A percentile compares a stretch with the other conserved stretches of the same genome.
These are phyloP conservation scores for Eledona agricola DNA, from an alignment of 2,888 invertebrate genomes.

Conservation along the genomic window DNA sequence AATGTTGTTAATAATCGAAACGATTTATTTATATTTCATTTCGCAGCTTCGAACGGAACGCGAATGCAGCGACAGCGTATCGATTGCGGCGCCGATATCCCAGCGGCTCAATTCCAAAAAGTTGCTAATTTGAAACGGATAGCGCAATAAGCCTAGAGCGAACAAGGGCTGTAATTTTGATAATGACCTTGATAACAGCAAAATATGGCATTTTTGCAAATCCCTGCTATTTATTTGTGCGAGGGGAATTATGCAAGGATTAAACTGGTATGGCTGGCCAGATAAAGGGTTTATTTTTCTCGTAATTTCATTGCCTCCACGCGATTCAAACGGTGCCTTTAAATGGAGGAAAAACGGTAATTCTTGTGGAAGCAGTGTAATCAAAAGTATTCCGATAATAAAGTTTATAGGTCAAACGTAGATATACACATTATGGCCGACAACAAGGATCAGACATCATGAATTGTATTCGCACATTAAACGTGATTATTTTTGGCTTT, in stretches of 20 bases:
- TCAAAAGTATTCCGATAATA: no score
- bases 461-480: no score
- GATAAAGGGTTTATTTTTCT: conserved; percentile 54
- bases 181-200: conserved; percentile 62
- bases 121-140: conserved; percentile 48
- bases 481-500: no score
- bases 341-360: no score
- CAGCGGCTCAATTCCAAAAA: conserved; percentile 37
- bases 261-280: conserved; percentile 50
- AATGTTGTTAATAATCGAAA: background rate
- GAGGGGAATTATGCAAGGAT: conserved; percentile 55
- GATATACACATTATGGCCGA: no score
- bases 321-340: no score
- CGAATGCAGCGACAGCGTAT: conserved; percentile 8
- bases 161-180: conserved; percentile 55
- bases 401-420: no score
- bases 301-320: conserved; percentile 50
- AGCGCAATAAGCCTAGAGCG: conserved; percentile 51
- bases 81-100: conserved; percentile 12
- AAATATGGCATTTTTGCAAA: conserved; percentile 62
- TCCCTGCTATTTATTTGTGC: conserved; percentile 59
- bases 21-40: background rate
- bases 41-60: no score
- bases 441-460: no score
- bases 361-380: no score